phyloP scores from a whole-genome alignment of 2,797 vertebrate genomes.

The Phaenicophaeus curvirostris region DNA sequence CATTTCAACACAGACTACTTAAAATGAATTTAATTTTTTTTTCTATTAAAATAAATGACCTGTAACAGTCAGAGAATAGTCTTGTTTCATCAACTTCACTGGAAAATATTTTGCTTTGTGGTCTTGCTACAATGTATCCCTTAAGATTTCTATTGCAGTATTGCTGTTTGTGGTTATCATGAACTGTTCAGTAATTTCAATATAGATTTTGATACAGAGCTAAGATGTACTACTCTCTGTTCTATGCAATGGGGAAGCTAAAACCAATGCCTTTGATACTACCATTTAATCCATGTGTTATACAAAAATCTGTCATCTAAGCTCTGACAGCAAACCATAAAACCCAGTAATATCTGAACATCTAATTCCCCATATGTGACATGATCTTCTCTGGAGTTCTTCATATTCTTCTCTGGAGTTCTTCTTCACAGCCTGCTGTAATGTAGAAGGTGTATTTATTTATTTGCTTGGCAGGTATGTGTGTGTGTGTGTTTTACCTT shows the following conservation, averaged over 20 bases:
- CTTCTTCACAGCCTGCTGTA: neutral
- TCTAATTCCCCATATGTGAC: neutral
- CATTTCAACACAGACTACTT: conserved; percentile 34
- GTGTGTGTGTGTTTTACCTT: neutral
- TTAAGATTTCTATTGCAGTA: neutral
- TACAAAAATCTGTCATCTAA: neutral
- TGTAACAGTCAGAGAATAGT: neutral
- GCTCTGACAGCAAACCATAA: neutral
- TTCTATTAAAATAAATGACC: conserved; percentile 40
- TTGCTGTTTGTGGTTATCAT: neutral
- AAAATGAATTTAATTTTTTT: conserved; percentile 12
- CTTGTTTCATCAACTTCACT: neutral
- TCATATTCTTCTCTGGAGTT: neutral
- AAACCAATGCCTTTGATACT: neutral
- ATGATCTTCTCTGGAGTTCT: neutral
- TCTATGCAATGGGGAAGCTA: neutral
- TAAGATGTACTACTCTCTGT: neutral
- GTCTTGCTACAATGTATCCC: neutral
- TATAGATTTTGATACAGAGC: neutral
- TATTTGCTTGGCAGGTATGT: neutral
- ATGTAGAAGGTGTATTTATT: neutral
- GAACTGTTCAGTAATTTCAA: neutral
- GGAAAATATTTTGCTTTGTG: conserved; percentile 45
- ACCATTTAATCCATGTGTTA: neutral
- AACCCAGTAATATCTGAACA: neutral